Base-by-base conservation (phyloP, 2,888 invertebrate species). In the Tupiocoris notatus region DNA sequence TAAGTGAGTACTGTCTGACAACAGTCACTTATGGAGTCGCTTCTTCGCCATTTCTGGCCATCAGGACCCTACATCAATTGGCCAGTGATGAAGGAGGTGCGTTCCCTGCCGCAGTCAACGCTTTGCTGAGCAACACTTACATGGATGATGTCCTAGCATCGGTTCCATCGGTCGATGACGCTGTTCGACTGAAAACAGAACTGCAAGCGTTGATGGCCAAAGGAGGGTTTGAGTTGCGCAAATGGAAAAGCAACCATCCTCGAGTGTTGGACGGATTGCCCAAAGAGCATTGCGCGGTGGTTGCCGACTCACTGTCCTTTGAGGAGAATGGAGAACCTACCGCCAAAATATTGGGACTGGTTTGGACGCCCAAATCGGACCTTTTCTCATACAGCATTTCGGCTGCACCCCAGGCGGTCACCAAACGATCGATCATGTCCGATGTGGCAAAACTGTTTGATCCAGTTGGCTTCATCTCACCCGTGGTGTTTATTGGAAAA, bases 341-440 rank as follows among this genome's bases (percentile, higher is more conserved):
- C 6, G 20, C 62, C 6, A 71, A 71, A 25, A 62, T 71, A 16
- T 24, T 71, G 17, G 73, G 73, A 18, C 73, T 71, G 16, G 39
- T 71, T 20, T 71, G 62, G 73, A 18, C 7, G 7, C 73, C 61
- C 18, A 23, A n/a, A 22, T 2, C 18, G 6, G 73, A 71, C 25
- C n/a, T 23, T 7, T 62, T 71, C 17, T 56, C 73, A 16, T 63
- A 64, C 73, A n/a, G 23, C 6, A 56, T 71, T 9, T 17, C 20
- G 1, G 20, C 6, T 12, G 17, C 17, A 22, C 20, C n/a, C 6
- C 2, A 12, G 3, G 12, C 57, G 9, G 54, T 68, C 3, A 68
- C 68, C 7, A 68, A 68, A 7, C 56, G 68, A n/a, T n/a, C 2
- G 9, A 57, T 68, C 9, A 56, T 54, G 22, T 57, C 57, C 18